These are phyloP conservation scores for Cynodonichthys magdalenae DNA, from an alignment of 2,797 vertebrate species.

Conservation along the genomic window DNA sequence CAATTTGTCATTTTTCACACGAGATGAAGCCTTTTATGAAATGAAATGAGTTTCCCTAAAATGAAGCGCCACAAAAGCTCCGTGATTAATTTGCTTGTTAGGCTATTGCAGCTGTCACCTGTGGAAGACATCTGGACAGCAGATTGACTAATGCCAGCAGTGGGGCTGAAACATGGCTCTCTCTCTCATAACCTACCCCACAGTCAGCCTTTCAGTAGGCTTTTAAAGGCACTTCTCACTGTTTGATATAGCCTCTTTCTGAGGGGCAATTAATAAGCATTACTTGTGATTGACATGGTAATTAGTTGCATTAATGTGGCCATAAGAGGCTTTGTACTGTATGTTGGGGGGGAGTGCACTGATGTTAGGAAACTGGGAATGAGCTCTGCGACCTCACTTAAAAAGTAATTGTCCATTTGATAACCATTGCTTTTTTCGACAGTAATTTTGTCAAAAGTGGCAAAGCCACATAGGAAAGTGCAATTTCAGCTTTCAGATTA, in stretches of 20 bases:
- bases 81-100: constrained; percentile 90
- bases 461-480: constrained; percentile 47
- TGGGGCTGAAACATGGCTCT: constrained; percentile 73
- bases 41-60: constrained; percentile 86
- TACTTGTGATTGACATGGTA: constrained; percentile 86
- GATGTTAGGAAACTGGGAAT: constrained; percentile 58
- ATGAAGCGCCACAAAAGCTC: constrained; percentile 86
- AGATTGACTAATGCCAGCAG: constrained; percentile 87
- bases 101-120: constrained; percentile 88
- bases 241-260: constrained; percentile 80
- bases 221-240: constrained; percentile 80
- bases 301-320: constrained; percentile 85
- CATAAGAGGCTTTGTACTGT: constrained; percentile 81
- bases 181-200: constrained; percentile 67
- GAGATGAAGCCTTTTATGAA: constrained; percentile 88
- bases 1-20: constrained; percentile 87
- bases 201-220: constrained; percentile 79
- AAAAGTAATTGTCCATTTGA: constrained; percentile 79
- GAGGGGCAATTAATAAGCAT: constrained; percentile 86
- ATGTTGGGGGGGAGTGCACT: constrained; percentile 56
- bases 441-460: constrained; percentile 70
- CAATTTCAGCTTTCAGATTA: constrained; percentile 61
- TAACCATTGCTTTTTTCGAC: constrained; percentile 65
- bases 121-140: constrained; percentile 89
- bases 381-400: constrained; percentile 76